phyloP scores from a whole-genome alignment of 2,888 invertebrate species.

The Sceliomorpha sp. region DNA sequence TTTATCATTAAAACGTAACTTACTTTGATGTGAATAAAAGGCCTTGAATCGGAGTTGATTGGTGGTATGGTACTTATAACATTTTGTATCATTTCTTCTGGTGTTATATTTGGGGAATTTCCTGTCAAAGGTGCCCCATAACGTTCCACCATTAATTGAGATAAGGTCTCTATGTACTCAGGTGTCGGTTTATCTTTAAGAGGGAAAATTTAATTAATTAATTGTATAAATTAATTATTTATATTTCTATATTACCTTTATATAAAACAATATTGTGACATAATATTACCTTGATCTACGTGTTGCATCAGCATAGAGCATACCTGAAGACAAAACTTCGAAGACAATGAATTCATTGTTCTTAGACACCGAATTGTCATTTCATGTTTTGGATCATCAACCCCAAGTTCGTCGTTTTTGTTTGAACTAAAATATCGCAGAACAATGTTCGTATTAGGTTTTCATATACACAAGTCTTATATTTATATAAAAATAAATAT shows the following conservation, averaged over 20 bases:
- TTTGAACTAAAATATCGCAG: slow-evolving; percentile 62
- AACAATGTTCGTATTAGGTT: no score
- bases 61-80: slow-evolving; percentile 73
- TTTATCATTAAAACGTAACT: slow-evolving; percentile 7
- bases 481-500: no score
- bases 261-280: no score
- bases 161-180: slow-evolving; percentile 74
- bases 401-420: slow-evolving; percentile 55
- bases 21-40: slow-evolving; percentile 77
- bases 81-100: slow-evolving; percentile 76
- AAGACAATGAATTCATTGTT: slow-evolving; percentile 69
- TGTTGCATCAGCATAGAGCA: slow-evolving; percentile 72
- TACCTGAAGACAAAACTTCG: slow-evolving; percentile 74
- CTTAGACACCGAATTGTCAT: slow-evolving; percentile 55
- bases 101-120: slow-evolving; percentile 74
- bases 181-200: slow-evolving; percentile 68
- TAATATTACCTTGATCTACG: slow-evolving; percentile 70
- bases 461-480: no score
- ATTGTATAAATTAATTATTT: background rate
- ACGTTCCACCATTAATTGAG: slow-evolving; percentile 71
- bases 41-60: slow-evolving; percentile 69
- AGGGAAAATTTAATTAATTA: no score
- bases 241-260: no score
- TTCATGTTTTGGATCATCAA: no score
- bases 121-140: slow-evolving; percentile 75